Conservation (phyloP, 2,797 vertebrate species). For the Platalea minor region DNA sequence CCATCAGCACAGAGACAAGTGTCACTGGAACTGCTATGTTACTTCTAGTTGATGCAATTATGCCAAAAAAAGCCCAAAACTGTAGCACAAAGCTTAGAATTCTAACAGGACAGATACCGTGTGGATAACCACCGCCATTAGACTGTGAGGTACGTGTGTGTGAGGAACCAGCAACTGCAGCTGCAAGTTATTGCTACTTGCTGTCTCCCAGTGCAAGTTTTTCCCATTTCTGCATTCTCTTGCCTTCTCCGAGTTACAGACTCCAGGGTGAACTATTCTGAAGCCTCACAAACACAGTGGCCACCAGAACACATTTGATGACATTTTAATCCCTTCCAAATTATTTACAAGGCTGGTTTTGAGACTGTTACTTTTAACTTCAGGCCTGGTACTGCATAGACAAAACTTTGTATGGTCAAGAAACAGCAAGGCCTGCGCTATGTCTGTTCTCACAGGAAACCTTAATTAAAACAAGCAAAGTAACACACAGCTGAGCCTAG, state of each 20-base stretch:
- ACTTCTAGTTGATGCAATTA: background rate
- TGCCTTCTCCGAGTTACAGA: constrained; percentile 1
- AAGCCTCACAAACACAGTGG: background rate
- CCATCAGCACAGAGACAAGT: background rate
- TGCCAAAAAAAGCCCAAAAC: background rate
- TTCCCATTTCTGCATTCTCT: background rate
- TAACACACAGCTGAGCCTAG: constrained; percentile 9
- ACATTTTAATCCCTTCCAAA: background rate
- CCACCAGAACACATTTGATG: background rate
- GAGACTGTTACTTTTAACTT: background rate
- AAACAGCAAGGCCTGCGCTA: background rate
- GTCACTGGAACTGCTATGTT: background rate
- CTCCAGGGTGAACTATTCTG: background rate
- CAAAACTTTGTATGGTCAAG: background rate
- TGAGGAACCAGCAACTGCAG: constrained; percentile 8
- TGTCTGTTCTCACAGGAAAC: constrained; percentile 17
- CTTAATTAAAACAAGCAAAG: constrained; percentile 9
- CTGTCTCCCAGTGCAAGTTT: background rate
- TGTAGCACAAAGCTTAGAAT: background rate
- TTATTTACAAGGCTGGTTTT: constrained; percentile 28
- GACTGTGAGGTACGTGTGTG: background rate
- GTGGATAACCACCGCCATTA: background rate
- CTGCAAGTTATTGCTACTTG: constrained; percentile 18
- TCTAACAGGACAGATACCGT: background rate
- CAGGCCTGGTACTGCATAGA: constrained; percentile 14